These are phyloP conservation scores for Poeciliopsis turneri DNA, from an alignment of 2,797 vertebrate species.

Conservation along the genomic window DNA sequence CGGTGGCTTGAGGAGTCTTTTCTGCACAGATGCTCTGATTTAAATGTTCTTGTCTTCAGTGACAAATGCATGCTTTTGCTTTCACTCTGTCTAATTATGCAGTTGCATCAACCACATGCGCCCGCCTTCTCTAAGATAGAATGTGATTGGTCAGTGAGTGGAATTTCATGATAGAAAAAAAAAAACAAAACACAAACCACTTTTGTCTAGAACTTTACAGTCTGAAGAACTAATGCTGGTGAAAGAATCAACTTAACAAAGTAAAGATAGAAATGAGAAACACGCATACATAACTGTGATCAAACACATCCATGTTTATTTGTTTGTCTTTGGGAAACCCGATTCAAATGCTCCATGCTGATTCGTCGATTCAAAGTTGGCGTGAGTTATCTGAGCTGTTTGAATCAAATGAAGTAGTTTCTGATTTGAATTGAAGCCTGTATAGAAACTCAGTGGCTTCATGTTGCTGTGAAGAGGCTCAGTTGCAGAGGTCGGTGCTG, in stretches of 20 bases:
- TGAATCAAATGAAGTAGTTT: neutral
- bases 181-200: too few relatives aligned
- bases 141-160: neutral
- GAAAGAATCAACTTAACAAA: neutral
- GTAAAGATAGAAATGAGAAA: neutral
- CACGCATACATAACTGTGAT: neutral
- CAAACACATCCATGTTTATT: neutral
- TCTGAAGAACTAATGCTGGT: neutral
- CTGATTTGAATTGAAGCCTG: neutral
- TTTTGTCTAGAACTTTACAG: too few relatives aligned
- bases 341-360: neutral
- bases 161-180: neutral
- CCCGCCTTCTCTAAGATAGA: neutral
- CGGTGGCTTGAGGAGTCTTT: neutral
- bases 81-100: neutral
- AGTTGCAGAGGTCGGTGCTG: conserved; percentile 67
- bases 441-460: neutral
- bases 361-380: neutral
- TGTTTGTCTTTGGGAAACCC: neutral
- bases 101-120: neutral
- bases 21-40: neutral
- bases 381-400: neutral
- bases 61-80: neutral
- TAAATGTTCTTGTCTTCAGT: neutral
- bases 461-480: conserved; percentile 1